Base-by-base conservation (phyloP, 2,888 invertebrate species). In the Lobophora halterata region DNA sequence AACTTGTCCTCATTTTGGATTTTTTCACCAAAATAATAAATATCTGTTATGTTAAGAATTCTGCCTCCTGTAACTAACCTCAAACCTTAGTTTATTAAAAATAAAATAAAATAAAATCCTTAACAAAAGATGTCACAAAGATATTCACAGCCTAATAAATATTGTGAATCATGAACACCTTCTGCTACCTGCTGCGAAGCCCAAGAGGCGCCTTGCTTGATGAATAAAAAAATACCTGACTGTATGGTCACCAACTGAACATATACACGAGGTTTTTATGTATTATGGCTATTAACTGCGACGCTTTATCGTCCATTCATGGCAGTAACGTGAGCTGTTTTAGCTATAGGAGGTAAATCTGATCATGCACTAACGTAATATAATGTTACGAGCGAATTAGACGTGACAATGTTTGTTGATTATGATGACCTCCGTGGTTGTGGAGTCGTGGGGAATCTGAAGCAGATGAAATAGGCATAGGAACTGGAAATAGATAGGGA, bases 291-390 rank as follows among this genome's bases (percentile, higher is more conserved):
- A 77, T 80, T 79, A 80, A 76, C 66, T 71, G 61, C 58, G 65
- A 61, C 66, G 62, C 68, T 83, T 85, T 86, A 86, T 85, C 62
- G 74, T 63, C 69, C 76, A 79, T 81, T 81, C 78, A 78, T 71
- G 60, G 72, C n/a, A n/a, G n/a, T 70, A 75, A 78, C 75, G 63
- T 61, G 72, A 76, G 62, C 71, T 68, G 60, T 54, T 61, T 64
- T 70, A 68, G 76, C 69, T 70, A 75, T 62, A 65, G 58, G 52
- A 64, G 57, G 64, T 63, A 62, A 64, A 65, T 65, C 62, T 65
- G 55, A 61, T 61, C 56, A 59, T 56, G 55, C 55, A 55, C 50
- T 53, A 48, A 52, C 46, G 25, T 49, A 58, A 60, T 65, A 69
- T 65, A 62, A 65, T 52, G 57, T 67, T 67, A 46, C 41, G 28